Percentiles rank a stretch among this genome's conserved stretches.
Evolutionary conservation across 2,888 invertebrate genomes (phyloP).

Genomic region (Steinernema hermaphroditum): DNA sequence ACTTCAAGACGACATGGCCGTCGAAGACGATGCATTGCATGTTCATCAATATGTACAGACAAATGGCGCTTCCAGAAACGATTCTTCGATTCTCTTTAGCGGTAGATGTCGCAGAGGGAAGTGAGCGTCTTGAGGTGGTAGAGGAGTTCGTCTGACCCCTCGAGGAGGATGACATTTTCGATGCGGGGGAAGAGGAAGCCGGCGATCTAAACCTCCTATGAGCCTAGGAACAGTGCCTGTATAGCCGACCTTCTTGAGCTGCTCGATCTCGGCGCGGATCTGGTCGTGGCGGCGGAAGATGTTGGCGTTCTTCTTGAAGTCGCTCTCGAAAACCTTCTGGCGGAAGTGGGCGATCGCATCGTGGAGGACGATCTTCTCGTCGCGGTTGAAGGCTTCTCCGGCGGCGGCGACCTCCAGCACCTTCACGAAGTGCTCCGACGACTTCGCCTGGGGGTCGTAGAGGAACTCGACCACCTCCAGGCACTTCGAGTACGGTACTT

Average conservation of each 20-base stretch:
- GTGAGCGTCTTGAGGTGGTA: background rate
- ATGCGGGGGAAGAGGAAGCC: background rate
- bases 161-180: background rate
- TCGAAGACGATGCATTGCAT: too few relatives aligned
- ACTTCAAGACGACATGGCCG: too few relatives aligned
- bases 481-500: background rate
- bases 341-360: background rate
- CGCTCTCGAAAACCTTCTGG: background rate
- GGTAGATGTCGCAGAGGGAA: background rate
- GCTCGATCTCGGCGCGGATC: background rate
- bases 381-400: background rate
- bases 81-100: background rate
- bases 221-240: too few relatives aligned
- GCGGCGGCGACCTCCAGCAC: background rate
- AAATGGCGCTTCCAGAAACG: background rate
- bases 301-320: background rate
- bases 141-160: background rate
- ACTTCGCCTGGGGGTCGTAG: background rate
- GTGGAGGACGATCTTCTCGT: background rate
- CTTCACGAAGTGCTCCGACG: background rate
- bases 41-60: background rate
- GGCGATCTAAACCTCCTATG: background rate
- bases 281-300: background rate
- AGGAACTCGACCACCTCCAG: background rate
- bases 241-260: background rate